A percentile compares a stretch with the other conserved stretches of the same genome.
Conservation (phyloP, 23 tunicate genomes). For the Oikopleura dioica region DNA sequence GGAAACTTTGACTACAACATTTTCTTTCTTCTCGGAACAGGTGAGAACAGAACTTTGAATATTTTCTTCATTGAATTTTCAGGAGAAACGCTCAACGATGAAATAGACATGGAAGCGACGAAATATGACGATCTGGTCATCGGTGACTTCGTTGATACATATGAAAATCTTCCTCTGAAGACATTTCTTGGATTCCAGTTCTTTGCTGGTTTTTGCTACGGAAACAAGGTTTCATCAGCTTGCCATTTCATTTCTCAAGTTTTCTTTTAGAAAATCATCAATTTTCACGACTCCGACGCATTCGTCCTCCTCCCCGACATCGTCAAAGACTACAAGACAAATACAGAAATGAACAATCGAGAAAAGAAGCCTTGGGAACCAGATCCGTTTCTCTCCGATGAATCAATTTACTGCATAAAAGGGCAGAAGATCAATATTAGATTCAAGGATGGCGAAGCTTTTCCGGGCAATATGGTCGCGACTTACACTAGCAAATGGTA, state of each 20-base stretch:
- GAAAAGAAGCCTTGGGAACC: neutral
- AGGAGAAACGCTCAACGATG: neutral
- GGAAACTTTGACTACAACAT: neutral
- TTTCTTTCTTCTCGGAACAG: neutral
- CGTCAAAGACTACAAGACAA: neutral
- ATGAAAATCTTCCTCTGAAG: conserved; percentile 11
- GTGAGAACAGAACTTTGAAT: no score
- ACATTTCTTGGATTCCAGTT: conserved; percentile 11
- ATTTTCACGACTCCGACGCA: neutral
- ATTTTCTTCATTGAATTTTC: no score
- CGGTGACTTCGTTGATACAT: conserved; percentile 15
- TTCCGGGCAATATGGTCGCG: neutral
- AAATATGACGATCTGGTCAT: conserved; percentile 15
- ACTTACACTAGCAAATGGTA: neutral
- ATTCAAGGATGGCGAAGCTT: neutral
- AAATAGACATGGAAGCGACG: neutral
- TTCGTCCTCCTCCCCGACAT: neutral
- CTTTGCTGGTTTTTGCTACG: conserved; percentile 4
- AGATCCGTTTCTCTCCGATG: neutral
- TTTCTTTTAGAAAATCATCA: neutral
- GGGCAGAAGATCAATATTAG: no score
- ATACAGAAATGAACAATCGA: neutral
- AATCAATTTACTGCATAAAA: neutral
- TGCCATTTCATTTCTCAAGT: no score
- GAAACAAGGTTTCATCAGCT: no score